These are phyloP conservation scores for Oxyura jamaicensis DNA, from an alignment of 2,113 vertebrate species.

Conservation along the genomic window DNA sequence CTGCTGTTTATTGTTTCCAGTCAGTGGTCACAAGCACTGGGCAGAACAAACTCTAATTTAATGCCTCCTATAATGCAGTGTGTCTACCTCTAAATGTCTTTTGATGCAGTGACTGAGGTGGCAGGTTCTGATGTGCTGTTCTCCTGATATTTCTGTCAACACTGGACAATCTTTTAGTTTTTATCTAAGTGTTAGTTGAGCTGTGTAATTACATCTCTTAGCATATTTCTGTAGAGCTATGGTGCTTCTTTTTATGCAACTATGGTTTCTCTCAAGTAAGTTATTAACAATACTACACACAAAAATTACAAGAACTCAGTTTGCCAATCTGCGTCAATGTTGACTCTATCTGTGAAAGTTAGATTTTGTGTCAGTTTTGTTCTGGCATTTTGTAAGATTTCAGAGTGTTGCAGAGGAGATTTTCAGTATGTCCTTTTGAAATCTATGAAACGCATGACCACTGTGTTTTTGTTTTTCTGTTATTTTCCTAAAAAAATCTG, in stretches of 20 bases:
- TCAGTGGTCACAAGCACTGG: not conserved
- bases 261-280: not conserved
- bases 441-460: not conserved
- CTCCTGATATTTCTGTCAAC: not conserved
- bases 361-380: not conserved
- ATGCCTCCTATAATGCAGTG: not conserved
- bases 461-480: not conserved
- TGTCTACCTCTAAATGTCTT: not conserved
- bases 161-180: not conserved
- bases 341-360: not conserved
- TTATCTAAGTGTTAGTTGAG: not conserved
- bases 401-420: not conserved
- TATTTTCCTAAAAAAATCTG: not conserved
- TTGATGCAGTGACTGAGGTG: not conserved
- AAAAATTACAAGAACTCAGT: not conserved
- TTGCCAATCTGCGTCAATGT: not conserved
- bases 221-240: not conserved
- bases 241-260: not conserved
- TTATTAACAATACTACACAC: not conserved
- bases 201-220: not conserved
- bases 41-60: not conserved
- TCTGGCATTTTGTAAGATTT: not conserved
- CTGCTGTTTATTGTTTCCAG: not conserved
- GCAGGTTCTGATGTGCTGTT: not conserved
- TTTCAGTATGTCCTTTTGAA: not conserved